Conservation (phyloP, 1,140 invertebrate species). For the Bombus picipes region DNA sequence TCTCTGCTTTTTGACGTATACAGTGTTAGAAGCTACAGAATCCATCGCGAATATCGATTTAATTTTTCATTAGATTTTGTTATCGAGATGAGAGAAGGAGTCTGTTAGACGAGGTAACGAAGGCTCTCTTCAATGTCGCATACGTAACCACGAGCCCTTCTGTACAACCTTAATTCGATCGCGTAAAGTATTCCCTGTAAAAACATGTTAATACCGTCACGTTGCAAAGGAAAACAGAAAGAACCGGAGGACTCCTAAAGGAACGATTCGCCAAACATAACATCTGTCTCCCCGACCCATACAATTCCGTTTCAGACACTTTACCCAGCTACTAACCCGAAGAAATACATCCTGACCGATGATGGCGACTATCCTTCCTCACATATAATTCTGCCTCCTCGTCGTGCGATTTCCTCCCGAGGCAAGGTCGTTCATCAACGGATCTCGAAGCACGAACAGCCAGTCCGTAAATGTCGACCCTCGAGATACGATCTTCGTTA, state of each 20-base stretch:
- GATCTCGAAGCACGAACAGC: background rate
- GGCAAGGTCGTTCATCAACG: background rate
- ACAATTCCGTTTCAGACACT: background rate
- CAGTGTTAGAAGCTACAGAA: too few relatives aligned
- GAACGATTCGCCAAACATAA: background rate
- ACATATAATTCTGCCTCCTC: background rate
- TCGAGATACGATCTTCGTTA: constrained; percentile 23
- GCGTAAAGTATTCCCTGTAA: background rate
- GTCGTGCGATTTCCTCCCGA: background rate
- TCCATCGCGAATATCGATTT: too few relatives aligned
- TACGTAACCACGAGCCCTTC: background rate
- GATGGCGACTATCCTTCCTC: background rate
- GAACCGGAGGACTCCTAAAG: background rate
- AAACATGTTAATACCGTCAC: background rate
- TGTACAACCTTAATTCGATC: background rate
- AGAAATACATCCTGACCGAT: background rate
- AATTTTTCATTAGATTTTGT: too few relatives aligned
- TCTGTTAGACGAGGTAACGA: too few relatives aligned
- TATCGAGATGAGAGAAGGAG: too few relatives aligned
- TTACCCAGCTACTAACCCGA: background rate
- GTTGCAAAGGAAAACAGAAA: background rate
- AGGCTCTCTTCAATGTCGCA: too few relatives aligned
- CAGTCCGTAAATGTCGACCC: background rate
- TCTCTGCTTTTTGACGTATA: too few relatives aligned
- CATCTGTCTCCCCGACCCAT: background rate